Conservation (phyloP, 2,888 invertebrate genomes). For the Fissipunctia ypsillon region DNA sequence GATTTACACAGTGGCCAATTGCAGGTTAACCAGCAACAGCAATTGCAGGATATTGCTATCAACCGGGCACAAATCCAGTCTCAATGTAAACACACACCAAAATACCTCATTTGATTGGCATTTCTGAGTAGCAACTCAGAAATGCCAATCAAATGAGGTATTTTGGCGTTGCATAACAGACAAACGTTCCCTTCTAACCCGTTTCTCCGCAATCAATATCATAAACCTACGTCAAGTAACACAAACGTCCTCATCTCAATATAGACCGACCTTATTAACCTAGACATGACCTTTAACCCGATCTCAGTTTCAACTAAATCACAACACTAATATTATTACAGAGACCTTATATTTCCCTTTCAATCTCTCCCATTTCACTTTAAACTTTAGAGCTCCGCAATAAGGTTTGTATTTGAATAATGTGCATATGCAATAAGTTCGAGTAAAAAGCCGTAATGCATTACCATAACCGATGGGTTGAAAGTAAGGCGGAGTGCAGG, state of each 20-base stretch:
- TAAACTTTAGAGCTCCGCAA: slow-evolving; percentile 2
- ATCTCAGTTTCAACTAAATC: slow-evolving; percentile 54
- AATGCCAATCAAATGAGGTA: neutral
- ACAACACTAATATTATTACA: slow-evolving; percentile 55
- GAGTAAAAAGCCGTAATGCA: slow-evolving; percentile 71
- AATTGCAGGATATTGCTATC: neutral
- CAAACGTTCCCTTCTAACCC: neutral
- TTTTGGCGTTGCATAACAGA: neutral
- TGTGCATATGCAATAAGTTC: slow-evolving; percentile 41
- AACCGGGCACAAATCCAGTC: neutral
- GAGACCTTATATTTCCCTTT: slow-evolving; percentile 33
- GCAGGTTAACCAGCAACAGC: neutral
- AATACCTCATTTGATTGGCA: neutral
- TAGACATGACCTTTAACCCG: slow-evolving; percentile 44
- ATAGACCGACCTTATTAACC: slow-evolving; percentile 33
- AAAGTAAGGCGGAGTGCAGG: slow-evolving; percentile 76
- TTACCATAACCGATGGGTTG: slow-evolving; percentile 76
- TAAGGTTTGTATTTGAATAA: slow-evolving; percentile 30
- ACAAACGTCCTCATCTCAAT: slow-evolving; percentile 24
- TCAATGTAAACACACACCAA: too few relatives aligned
- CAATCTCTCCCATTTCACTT: slow-evolving; percentile 21
- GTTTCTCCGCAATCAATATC: slow-evolving; percentile 4
- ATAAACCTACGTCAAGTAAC: slow-evolving; percentile 8
- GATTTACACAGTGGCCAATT: neutral
- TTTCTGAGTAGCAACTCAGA: neutral